Percentiles rank a stretch among this genome's conserved stretches.
Conservation (phyloP, 2,113 vertebrate species). For the Lanius collurio region DNA sequence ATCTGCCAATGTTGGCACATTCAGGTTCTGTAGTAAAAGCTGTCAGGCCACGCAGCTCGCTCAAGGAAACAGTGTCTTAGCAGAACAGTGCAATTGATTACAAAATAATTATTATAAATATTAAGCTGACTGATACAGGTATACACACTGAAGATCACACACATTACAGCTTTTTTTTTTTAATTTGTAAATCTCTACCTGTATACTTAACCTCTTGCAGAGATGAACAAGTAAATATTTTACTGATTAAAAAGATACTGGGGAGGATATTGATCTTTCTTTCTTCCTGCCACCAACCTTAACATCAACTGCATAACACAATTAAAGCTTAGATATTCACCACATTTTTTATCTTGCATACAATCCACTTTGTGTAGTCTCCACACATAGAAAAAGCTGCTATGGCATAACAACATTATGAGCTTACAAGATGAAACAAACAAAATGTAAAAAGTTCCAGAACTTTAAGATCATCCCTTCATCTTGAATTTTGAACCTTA, state of each 20-base stretch:
- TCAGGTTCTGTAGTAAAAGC: background rate
- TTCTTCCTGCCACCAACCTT: background rate
- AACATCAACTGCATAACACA: background rate
- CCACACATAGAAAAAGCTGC: background rate
- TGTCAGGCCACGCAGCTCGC: background rate
- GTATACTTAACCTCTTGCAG: background rate
- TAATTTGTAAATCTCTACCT: background rate
- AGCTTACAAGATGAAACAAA: background rate
- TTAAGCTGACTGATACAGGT: background rate
- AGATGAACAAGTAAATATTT: slow-evolving; percentile 12
- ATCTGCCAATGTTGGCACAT: background rate
- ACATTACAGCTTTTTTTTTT: background rate
- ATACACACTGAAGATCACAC: background rate
- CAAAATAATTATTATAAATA: background rate
- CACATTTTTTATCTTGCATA: background rate
- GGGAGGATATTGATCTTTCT: background rate
- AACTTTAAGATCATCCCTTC: background rate
- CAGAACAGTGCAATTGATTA: background rate
- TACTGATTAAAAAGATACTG: background rate
- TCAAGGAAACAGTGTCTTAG: background rate
- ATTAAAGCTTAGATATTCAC: background rate
- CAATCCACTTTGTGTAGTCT: background rate
- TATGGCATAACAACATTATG: background rate
- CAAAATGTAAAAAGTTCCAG: background rate
- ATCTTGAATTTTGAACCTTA: background rate